Evolutionary conservation across 2,888 invertebrate genomes (phyloP).

Genomic region (Xestia rhomboidea): DNA sequence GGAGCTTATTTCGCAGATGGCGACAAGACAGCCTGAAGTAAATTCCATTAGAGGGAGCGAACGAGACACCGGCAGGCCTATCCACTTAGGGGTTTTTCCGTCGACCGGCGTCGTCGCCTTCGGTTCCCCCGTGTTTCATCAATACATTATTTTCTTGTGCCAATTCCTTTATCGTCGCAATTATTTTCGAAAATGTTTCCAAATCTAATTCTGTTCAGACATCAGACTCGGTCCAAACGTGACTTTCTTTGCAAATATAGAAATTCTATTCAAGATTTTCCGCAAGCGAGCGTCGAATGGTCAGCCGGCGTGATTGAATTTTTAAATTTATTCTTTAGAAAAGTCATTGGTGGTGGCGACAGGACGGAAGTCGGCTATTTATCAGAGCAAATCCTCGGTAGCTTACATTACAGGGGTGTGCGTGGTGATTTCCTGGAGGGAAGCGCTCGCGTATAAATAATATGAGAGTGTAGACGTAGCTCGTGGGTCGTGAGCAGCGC

Average conservation of each 20-base stretch:
- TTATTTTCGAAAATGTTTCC: slow-evolving; percentile 61
- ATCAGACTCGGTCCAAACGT: slow-evolving; percentile 39
- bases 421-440: slow-evolving; percentile 74
- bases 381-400: slow-evolving; percentile 73
- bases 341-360: slow-evolving; percentile 64
- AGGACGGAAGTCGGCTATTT: slow-evolving; percentile 71
- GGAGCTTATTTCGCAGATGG: slow-evolving; percentile 69
- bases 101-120: slow-evolving; percentile 68
- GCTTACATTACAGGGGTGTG: slow-evolving; percentile 69
- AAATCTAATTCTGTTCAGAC: slow-evolving; percentile 46
- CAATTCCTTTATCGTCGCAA: slow-evolving; percentile 61
- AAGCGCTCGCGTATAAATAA: slow-evolving; percentile 78
- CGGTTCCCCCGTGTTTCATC: slow-evolving; percentile 59
- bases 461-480: slow-evolving; percentile 66
- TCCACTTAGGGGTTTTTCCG: slow-evolving; percentile 79
- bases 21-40: slow-evolving; percentile 71
- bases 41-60: slow-evolving; percentile 79
- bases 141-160: slow-evolving; percentile 64
- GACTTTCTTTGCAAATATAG: slow-evolving; percentile 53
- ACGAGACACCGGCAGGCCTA: slow-evolving; percentile 74
- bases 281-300: slow-evolving; percentile 43
- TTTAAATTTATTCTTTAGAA: slow-evolving; percentile 64
- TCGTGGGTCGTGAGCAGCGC: slow-evolving; percentile 64
- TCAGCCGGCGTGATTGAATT: slow-evolving; percentile 65
- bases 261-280: slow-evolving; percentile 51